Evolutionary conservation across 2,113 vertebrate species (phyloP).

Genomic region (Dipodomys merriami): DNA sequence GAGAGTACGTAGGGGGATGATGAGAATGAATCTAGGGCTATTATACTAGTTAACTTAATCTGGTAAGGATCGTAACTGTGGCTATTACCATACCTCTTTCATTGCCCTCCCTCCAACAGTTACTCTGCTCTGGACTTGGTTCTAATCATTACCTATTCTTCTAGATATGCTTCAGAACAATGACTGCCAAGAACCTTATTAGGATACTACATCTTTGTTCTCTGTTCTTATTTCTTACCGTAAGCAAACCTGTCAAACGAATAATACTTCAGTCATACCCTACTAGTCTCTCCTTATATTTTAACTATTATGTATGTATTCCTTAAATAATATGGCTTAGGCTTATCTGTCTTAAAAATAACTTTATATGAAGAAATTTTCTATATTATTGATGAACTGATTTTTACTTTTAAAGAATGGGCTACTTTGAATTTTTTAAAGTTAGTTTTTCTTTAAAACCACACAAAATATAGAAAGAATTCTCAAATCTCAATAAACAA

Average conservation of each 20-base stretch:
- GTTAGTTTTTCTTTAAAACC: neutral
- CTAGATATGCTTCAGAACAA: neutral
- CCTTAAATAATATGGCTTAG: neutral
- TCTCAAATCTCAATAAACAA: too few species aligned
- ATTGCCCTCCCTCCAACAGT: neutral
- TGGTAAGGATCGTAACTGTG: neutral
- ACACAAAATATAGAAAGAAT: too few species aligned
- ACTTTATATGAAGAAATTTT: neutral
- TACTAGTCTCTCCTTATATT: neutral
- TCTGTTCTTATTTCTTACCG: neutral
- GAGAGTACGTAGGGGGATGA: neutral
- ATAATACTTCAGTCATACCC: slow-evolving; percentile 16
- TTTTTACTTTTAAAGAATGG: neutral
- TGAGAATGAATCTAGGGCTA: neutral
- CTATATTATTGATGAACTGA: neutral
- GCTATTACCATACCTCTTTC: neutral
- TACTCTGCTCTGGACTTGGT: neutral
- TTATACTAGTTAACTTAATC: neutral
- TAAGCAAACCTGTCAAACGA: neutral
- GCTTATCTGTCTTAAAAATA: neutral
- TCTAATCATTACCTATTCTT: slow-evolving; percentile 16
- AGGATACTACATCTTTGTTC: neutral
- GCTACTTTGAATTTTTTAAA: neutral
- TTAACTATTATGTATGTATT: neutral
- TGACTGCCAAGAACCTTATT: neutral